phyloP scores from a whole-genome alignment of 2,113 vertebrate genomes.

The Apeltes quadracus region DNA sequence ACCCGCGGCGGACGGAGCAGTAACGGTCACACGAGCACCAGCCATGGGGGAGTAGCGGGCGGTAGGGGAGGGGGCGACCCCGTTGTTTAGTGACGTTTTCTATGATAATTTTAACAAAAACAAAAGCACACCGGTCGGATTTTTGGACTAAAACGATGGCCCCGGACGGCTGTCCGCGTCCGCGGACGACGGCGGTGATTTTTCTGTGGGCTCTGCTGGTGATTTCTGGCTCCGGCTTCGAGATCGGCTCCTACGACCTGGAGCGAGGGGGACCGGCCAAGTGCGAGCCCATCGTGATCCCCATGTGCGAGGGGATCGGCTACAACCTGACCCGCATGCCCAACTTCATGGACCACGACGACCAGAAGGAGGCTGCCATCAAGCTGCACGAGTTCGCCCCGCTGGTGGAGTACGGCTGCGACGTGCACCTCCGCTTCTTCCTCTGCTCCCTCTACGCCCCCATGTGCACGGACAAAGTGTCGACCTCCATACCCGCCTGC shows the following conservation, averaged over 20 bases:
- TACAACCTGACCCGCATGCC: slow-evolving; percentile 99
- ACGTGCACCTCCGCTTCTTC: slow-evolving; percentile 96
- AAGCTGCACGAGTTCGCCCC: slow-evolving; percentile 95
- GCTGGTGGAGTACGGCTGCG: slow-evolving; percentile 95
- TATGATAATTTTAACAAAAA: slow-evolving; percentile 5
- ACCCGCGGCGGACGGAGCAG: slow-evolving; percentile 12
- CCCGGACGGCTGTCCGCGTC: slow-evolving; percentile 73
- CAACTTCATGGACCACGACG: slow-evolving; percentile 94
- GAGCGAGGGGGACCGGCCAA: slow-evolving; percentile 89
- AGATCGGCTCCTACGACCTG: slow-evolving; percentile 88
- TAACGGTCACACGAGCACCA: slow-evolving; percentile 26
- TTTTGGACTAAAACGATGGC: slow-evolving; percentile 46
- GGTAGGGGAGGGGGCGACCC: slow-evolving; percentile 15
- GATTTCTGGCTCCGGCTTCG: slow-evolving; percentile 81
- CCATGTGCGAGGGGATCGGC: slow-evolving; percentile 97
- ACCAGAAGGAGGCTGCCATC: slow-evolving; percentile 91
- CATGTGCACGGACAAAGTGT: slow-evolving; percentile 98
- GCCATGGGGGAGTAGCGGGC: slow-evolving; percentile 64
- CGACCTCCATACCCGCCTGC: slow-evolving; percentile 96
- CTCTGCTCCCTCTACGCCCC: slow-evolving; percentile 98
- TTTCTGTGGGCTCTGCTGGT: slow-evolving; percentile 83
- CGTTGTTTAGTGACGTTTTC: slow-evolving; percentile 24
- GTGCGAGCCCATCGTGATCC: slow-evolving; percentile 92
- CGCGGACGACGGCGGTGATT: slow-evolving; percentile 72
- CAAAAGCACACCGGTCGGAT: neutral